Conservation (phyloP, 2,797 vertebrate genomes). For the Myoxocephalus aenaeus region DNA sequence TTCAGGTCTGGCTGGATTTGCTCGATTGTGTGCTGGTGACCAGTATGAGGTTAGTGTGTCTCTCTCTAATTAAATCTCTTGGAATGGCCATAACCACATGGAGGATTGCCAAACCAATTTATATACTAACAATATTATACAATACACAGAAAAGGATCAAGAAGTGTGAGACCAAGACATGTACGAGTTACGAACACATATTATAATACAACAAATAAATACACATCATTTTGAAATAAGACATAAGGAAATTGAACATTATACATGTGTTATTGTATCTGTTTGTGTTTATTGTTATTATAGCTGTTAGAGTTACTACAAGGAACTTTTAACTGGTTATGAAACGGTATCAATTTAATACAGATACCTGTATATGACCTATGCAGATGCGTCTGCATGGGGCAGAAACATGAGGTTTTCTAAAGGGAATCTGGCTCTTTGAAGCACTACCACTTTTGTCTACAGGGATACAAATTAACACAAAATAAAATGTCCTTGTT, state of each 20-base stretch:
- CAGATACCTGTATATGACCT: too few relatives aligned
- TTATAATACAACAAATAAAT: background rate
- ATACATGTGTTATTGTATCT: background rate
- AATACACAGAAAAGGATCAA: background rate
- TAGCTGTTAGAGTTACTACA: background rate
- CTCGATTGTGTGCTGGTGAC: constrained; percentile 94
- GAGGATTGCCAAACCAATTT: background rate
- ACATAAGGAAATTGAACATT: too few relatives aligned
- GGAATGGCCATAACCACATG: background rate
- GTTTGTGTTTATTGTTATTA: background rate
- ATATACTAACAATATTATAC: background rate
- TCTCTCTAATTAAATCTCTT: background rate
- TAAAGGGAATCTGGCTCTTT: background rate
- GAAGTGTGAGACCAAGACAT: too few relatives aligned
- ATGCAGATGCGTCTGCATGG: too few relatives aligned
- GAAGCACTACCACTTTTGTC: too few relatives aligned
- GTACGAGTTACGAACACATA: constrained; percentile 2
- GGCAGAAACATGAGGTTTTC: background rate
- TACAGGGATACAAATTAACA: too few relatives aligned
- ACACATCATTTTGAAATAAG: background rate
- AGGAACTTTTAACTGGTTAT: background rate
- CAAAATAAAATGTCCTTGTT: too few relatives aligned
- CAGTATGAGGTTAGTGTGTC: constrained; percentile 92
- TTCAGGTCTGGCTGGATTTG: constrained; percentile 95
- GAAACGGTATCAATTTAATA: background rate